Conservation (phyloP, 2,888 invertebrate species). For the Mimas tiliae region DNA sequence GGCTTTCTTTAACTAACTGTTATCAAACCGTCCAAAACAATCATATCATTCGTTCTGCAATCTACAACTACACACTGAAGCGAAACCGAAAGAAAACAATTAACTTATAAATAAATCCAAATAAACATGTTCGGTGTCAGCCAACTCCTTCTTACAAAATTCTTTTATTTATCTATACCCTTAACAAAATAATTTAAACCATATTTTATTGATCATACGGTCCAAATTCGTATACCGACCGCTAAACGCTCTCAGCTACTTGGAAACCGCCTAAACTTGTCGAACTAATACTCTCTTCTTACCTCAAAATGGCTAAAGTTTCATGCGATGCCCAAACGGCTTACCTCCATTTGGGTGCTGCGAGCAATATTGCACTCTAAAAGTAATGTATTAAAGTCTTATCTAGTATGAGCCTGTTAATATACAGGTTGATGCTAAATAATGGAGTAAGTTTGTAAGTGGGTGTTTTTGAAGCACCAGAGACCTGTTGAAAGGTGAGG, state of each 20-base stretch:
- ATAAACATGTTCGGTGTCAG: conserved; percentile 55
- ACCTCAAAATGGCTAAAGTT: conserved; percentile 77
- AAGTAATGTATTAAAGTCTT: conserved; percentile 39
- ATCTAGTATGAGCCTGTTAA: conserved; percentile 36
- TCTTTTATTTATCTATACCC: conserved; percentile 47
- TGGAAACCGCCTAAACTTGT: conserved; percentile 74
- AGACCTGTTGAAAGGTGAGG: conserved; percentile 61
- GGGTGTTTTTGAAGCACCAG: conserved; percentile 59
- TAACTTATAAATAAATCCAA: conserved; percentile 54
- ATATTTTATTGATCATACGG: conserved; percentile 37
- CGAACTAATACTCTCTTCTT: conserved; percentile 78
- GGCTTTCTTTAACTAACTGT: neutral
- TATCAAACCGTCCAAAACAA: conserved; percentile 12
- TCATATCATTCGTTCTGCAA: neutral
- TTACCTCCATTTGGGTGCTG: conserved; percentile 43
- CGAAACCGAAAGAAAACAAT: conserved; percentile 32
- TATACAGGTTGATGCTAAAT: conserved; percentile 61
- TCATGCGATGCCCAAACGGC: conserved; percentile 46
- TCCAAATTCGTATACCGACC: conserved; percentile 39
- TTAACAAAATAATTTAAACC: conserved; percentile 39
- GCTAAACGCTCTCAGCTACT: conserved; percentile 62
- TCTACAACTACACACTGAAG: neutral
- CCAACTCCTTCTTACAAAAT: conserved; percentile 50
- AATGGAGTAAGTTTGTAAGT: conserved; percentile 61
- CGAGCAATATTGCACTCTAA: conserved; percentile 52